Conservation (phyloP, 30 jellyfish, hydroid and myxozoan genomes). For the Cassiopea andromeda region DNA sequence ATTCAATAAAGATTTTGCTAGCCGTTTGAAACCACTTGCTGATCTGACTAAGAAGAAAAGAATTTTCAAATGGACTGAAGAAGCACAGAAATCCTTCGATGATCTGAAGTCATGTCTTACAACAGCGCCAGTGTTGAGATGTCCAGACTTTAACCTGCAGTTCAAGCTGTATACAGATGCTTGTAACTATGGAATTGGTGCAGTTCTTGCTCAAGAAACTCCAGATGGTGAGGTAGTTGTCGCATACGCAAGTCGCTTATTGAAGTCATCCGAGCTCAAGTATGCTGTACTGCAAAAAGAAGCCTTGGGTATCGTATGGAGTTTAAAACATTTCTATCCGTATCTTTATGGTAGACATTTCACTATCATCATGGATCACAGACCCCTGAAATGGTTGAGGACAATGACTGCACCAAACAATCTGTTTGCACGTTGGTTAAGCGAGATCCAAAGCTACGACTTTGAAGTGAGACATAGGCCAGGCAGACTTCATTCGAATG, state of each 20-base stretch:
- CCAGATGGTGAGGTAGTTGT: conserved; percentile 42
- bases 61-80: conserved; percentile 44
- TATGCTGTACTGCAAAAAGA: not conserved
- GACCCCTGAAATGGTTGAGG: conserved; percentile 66
- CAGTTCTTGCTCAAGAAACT: no score
- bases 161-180: no score
- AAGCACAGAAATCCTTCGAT: conserved; percentile 43
- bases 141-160: conserved; percentile 34
- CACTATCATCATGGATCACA: not conserved
- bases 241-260: conserved; percentile 48
- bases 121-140: conserved; percentile 54
- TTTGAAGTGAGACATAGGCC: conserved; percentile 27
- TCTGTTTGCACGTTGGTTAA: conserved; percentile 68
- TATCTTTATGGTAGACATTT: conserved; percentile 66
- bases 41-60: not conserved
- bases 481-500: no score
- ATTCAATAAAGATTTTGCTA: conserved; percentile 44
- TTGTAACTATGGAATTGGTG: no score
- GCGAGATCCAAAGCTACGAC: conserved; percentile 63
- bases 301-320: no score
- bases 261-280: conserved; percentile 46
- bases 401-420: conserved; percentile 63
- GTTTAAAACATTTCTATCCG: conserved; percentile 13
- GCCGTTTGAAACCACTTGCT: conserved; percentile 27
- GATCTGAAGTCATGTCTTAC: conserved; percentile 34